Conservation (phyloP, 2,888 invertebrate genomes). For the Drosophila acutilabella region DNA sequence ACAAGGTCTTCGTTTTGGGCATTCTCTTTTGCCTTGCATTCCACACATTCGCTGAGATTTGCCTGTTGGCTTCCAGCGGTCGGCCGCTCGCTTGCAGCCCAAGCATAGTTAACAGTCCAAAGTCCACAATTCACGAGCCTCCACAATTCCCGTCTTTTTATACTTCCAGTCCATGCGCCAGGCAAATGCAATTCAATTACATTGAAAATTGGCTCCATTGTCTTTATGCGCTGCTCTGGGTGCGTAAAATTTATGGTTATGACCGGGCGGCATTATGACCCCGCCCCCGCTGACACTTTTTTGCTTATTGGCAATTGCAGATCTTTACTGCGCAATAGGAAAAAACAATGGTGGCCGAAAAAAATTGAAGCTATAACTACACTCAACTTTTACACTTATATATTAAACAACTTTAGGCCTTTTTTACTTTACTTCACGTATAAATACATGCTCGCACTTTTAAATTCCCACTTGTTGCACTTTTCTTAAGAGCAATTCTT, state of each 20-base stretch:
- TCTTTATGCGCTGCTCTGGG: slow-evolving; percentile 55
- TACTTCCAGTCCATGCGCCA: not conserved
- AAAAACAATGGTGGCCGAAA: too few species aligned
- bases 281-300: slow-evolving; percentile 53
- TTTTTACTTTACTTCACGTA: too few species aligned
- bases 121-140: not conserved
- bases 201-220: slow-evolving; percentile 75
- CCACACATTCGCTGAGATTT: slow-evolving; percentile 64
- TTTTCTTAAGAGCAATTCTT: too few species aligned
- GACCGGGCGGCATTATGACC: slow-evolving; percentile 65
- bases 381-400: too few species aligned
- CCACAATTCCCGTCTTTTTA: not conserved
- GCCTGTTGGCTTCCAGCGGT: slow-evolving; percentile 51
- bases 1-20: slow-evolving; percentile 40
- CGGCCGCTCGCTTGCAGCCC: too few species aligned
- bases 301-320: not conserved
- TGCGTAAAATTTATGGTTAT: slow-evolving; percentile 79
- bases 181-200: slow-evolving; percentile 68
- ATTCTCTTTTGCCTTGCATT: slow-evolving; percentile 33
- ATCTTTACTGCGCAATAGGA: too few species aligned
- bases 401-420: too few species aligned
- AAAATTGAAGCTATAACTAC: too few species aligned
- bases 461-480: too few species aligned
- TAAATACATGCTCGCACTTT: too few species aligned
- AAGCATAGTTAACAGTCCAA: not conserved